These are phyloP conservation scores for Heterocephalus glaber DNA, from an alignment of 2,113 vertebrate species.

Conservation along the genomic window DNA sequence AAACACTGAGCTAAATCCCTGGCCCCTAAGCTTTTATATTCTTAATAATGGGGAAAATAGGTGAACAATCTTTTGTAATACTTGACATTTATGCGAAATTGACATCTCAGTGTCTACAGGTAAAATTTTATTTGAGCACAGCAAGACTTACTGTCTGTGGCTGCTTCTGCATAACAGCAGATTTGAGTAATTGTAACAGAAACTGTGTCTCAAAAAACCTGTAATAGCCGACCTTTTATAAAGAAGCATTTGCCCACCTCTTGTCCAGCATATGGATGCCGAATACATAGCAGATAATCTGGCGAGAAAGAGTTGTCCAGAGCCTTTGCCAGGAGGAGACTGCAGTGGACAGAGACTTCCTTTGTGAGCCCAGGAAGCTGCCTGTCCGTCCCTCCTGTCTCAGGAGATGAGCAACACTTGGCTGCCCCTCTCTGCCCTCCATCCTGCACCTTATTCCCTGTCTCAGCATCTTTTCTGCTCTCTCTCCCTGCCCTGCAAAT, in stretches of 20 bases:
- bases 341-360: neutral
- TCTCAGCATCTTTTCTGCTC: neutral
- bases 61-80: neutral
- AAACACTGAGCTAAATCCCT: too few relatives aligned
- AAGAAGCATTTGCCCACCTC: neutral
- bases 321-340: neutral
- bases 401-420: neutral
- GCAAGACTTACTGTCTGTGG: neutral
- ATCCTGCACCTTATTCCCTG: neutral
- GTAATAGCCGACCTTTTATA: neutral
- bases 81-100: conserved; percentile 10
- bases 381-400: neutral
- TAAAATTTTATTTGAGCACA: neutral
- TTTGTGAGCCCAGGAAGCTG: neutral
- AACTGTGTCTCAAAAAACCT: neutral
- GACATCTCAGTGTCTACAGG: neutral
- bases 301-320: neutral
- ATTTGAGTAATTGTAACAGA: neutral
- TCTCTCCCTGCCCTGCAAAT: neutral
- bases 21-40: neutral
- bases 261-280: neutral
- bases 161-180: neutral
- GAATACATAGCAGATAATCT: neutral
- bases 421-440: neutral
- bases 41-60: neutral